Evolutionary conservation across 2,888 invertebrate species (phyloP).

Genomic region (Cenopis cana): DNA sequence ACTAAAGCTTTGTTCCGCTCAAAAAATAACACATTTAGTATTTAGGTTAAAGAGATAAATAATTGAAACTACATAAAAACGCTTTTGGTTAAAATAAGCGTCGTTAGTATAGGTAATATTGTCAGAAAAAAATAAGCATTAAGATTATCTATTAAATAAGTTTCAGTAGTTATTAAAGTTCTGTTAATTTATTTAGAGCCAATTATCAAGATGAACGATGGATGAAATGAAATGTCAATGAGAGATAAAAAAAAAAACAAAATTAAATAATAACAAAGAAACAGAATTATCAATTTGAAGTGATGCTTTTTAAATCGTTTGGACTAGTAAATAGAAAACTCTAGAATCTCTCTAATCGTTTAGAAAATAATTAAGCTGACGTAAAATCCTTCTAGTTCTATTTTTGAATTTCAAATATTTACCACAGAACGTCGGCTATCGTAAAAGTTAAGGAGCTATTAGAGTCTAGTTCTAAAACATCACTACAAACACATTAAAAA

Average conservation of each 20-base stretch:
- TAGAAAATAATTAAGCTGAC: slow-evolving; percentile 61
- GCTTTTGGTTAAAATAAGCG: slow-evolving; percentile 67
- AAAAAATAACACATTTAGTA: slow-evolving; percentile 50
- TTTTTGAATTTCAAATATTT: slow-evolving; percentile 29
- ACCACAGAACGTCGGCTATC: slow-evolving; percentile 58
- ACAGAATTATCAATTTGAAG: slow-evolving; percentile 63
- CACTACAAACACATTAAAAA: slow-evolving; percentile 70
- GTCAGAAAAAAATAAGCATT: slow-evolving; percentile 38
- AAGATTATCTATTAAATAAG: slow-evolving; percentile 37
- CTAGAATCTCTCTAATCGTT: slow-evolving; percentile 58
- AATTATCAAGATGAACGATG: slow-evolving; percentile 37
- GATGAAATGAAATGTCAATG: slow-evolving; percentile 44
- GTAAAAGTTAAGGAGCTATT: slow-evolving; percentile 57
- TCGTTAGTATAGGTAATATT: slow-evolving; percentile 65
- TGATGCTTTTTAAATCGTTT: slow-evolving; percentile 70
- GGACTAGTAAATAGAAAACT: slow-evolving; percentile 54
- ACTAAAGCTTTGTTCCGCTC: slow-evolving; percentile 58
- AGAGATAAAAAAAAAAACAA: slow-evolving; percentile 37
- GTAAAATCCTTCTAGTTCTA: slow-evolving; percentile 40
- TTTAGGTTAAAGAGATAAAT: slow-evolving; percentile 47
- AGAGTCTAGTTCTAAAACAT: slow-evolving; percentile 76
- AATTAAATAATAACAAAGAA: slow-evolving; percentile 37
- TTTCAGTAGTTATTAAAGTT: no score
- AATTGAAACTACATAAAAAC: slow-evolving; percentile 50
- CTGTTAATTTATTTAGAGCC: slow-evolving; percentile 32